phyloP scores from a whole-genome alignment of 2,797 vertebrate species.

The Amblyraja radiata region DNA sequence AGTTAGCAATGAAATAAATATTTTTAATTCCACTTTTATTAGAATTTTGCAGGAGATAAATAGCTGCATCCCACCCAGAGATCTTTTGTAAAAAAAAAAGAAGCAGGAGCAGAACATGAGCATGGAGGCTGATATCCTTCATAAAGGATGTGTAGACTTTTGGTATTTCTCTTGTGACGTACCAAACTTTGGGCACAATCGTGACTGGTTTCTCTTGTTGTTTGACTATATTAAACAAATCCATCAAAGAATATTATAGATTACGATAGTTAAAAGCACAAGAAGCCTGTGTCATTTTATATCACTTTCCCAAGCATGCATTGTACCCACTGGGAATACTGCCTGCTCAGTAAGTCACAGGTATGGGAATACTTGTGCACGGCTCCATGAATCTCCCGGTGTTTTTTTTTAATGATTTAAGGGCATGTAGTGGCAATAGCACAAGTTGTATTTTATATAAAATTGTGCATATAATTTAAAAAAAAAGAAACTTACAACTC shows the following conservation, averaged over 20 bases:
- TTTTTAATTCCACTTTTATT: not conserved
- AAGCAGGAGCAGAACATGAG: no score
- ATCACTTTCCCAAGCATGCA: not conserved
- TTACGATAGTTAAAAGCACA: no score
- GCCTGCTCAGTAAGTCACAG: not conserved
- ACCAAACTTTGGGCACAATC: not conserved
- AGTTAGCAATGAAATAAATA: not conserved
- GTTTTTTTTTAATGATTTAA: not conserved
- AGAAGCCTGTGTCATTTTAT: not conserved
- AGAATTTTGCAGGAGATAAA: not conserved
- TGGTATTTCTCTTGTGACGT: not conserved
- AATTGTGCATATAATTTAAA: not conserved
- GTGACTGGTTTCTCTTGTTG: not conserved
- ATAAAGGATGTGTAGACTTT: not conserved
- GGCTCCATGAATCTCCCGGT: not conserved
- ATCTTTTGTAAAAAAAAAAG: not conserved
- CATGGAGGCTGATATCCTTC: not conserved
- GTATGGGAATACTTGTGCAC: not conserved
- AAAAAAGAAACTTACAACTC: not conserved
- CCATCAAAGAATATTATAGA: not conserved
- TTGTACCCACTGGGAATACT: not conserved
- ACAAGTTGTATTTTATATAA: conserved; percentile 9
- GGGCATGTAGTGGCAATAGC: not conserved
- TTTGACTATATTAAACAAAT: not conserved
- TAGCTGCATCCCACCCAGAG: not conserved